phyloP scores from a whole-genome alignment of 2,888 invertebrate species.

The Oasisia sp. region DNA sequence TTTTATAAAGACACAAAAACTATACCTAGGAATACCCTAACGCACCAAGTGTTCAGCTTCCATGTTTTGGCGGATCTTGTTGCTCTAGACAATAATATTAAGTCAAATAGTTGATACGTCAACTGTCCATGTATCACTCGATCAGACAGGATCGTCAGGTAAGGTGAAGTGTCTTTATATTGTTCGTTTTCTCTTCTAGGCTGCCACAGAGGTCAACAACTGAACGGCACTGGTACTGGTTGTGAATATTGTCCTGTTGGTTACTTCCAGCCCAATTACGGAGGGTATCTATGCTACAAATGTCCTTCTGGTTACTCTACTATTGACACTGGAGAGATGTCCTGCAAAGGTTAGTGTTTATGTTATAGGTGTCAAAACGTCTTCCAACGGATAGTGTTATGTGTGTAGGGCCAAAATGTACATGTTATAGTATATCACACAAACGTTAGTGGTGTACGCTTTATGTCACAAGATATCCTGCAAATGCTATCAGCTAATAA shows the following conservation, averaged over 20 bases:
- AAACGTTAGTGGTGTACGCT: not conserved
- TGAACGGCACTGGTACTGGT: not conserved
- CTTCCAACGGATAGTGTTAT: not conserved
- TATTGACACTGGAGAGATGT: not conserved
- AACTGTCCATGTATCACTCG: too few relatives aligned
- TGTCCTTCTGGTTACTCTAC: not conserved
- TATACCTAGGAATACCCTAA: too few relatives aligned
- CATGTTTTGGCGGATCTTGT: too few relatives aligned
- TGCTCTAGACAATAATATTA: too few relatives aligned
- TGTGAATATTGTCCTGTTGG: not conserved
- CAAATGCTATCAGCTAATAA: too few relatives aligned
- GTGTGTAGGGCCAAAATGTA: too few relatives aligned
- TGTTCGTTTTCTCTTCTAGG: not conserved
- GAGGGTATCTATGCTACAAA: not conserved
- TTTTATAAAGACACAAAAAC: too few relatives aligned
- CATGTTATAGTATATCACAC: too few relatives aligned
- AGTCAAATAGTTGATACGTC: too few relatives aligned
- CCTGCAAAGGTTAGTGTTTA: not conserved
- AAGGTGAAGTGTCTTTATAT: too few relatives aligned
- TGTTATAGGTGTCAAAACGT: not conserved
- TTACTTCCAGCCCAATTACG: slow-evolving; percentile 14
- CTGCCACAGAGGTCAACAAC: not conserved
- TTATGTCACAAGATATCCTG: not conserved
- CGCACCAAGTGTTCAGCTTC: too few relatives aligned
- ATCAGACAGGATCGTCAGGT: too few relatives aligned